phyloP scores from a whole-genome alignment of 2,797 vertebrate genomes.

The Karalla daura region DNA sequence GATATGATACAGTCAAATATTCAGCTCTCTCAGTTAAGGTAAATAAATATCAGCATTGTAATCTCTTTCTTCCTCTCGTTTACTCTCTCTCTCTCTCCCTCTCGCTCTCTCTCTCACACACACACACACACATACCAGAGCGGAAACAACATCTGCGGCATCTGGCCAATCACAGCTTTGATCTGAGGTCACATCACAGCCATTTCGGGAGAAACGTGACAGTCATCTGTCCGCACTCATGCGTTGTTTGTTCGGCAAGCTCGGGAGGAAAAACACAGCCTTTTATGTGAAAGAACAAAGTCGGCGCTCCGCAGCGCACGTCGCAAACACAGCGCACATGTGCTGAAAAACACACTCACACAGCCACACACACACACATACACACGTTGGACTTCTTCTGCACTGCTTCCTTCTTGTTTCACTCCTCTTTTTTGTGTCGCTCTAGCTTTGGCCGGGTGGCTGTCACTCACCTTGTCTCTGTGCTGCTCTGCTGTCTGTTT shows the following conservation, averaged over 20 bases:
- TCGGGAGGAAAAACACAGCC: conserved; percentile 19
- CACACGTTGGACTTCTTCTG: conserved; percentile 6
- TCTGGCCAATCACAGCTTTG: conserved; percentile 69
- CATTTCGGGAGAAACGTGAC: conserved; percentile 51
- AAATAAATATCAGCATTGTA: conserved; percentile 16
- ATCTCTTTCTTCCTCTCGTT: conserved; percentile 11
- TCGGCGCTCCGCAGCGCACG: not conserved
- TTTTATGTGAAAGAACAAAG: conserved; percentile 31
- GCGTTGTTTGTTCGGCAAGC: conserved; percentile 57
- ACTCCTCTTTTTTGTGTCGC: conserved; percentile 9
- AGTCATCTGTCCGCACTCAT: conserved; percentile 57
- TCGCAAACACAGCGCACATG: conserved; percentile 5
- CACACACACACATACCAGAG: conserved; percentile 47
- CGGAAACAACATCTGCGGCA: conserved; percentile 65
- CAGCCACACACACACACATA: no score
- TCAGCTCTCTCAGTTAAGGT: conserved; percentile 7
- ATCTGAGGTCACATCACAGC: conserved; percentile 64
- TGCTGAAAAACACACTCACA: conserved; percentile 20
- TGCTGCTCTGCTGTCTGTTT: conserved; percentile 16
- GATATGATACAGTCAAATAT: not conserved
- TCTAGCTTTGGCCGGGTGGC: conserved; percentile 1
- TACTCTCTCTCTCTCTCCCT: not conserved
- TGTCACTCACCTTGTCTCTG: conserved; percentile 28
- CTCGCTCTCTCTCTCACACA: not conserved
- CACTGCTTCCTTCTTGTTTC: conserved; percentile 2